Conservation (phyloP, 2,888 invertebrate genomes). For the Chamaedrilus cognettii region DNA sequence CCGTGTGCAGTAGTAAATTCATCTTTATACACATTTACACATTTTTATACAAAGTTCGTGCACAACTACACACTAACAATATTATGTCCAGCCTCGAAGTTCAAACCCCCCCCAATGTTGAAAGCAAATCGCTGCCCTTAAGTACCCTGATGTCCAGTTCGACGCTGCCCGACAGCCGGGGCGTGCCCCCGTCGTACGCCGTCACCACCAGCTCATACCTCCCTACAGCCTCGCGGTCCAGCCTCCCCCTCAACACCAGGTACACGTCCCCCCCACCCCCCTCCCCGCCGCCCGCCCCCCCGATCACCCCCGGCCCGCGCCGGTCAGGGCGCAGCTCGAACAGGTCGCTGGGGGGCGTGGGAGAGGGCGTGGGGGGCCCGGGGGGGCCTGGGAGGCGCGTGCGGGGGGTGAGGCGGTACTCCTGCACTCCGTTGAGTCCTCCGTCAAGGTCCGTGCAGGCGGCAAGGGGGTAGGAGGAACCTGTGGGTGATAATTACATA, state of each 20-base stretch:
- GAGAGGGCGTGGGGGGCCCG: neutral
- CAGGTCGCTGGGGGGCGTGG: neutral
- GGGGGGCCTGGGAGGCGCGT: neutral
- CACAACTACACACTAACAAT: no score
- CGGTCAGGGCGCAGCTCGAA: slow-evolving; percentile 8
- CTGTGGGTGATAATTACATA: no score
- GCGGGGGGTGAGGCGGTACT: slow-evolving; percentile 1
- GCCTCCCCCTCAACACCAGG: neutral
- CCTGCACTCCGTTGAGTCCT: slow-evolving; percentile 2
- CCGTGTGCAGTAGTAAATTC: no score
- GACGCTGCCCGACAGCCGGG: neutral
- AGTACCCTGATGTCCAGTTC: slow-evolving; percentile 7
- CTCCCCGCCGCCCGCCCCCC: neutral
- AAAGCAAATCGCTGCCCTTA: no score
- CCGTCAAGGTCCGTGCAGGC: slow-evolving; percentile 8
- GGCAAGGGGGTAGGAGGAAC: slow-evolving; percentile 10
- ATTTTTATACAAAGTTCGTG: no score
- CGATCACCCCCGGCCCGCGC: no score
- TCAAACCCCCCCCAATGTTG: no score
- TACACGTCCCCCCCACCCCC: slow-evolving; percentile 12
- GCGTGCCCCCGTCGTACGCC: slow-evolving; percentile 16
- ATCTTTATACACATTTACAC: no score
- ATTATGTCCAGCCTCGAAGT: no score
- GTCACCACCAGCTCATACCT: slow-evolving; percentile 6
- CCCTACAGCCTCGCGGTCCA: slow-evolving; percentile 9